Percentiles rank a stretch among this genome's conserved stretches.
Evolutionary conservation across 2,888 invertebrate genomes (phyloP).

Genomic region (Formica aserva): DNA sequence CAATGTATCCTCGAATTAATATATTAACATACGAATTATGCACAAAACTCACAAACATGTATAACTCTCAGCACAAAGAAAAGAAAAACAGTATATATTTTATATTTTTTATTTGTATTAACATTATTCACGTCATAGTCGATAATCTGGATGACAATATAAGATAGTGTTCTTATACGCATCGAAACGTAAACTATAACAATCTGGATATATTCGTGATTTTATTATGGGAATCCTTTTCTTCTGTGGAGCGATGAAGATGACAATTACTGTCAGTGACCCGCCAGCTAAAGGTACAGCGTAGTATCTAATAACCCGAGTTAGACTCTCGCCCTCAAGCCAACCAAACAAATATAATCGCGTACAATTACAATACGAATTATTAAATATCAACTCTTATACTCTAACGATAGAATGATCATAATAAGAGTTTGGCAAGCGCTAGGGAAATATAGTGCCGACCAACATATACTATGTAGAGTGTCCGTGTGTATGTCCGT

Average conservation of each 20-base stretch:
- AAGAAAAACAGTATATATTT: constrained; percentile 38
- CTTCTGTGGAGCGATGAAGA: constrained; percentile 31
- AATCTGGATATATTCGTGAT: constrained; percentile 52
- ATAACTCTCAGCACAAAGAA: constrained; percentile 50
- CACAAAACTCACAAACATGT: constrained; percentile 47
- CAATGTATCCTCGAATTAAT: constrained; percentile 44
- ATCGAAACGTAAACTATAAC: constrained; percentile 52
- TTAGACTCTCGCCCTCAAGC: constrained; percentile 86
- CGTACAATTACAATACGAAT: constrained; percentile 86
- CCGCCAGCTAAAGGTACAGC: constrained; percentile 85
- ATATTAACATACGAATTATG: constrained; percentile 36
- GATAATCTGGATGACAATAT: constrained; percentile 48
- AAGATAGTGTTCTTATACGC: constrained; percentile 2
- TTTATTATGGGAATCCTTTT: constrained; percentile 37
- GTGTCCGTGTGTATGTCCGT: constrained; percentile 36
- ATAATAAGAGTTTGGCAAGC: constrained; percentile 75
- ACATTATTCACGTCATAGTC: constrained; percentile 46
- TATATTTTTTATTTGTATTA: constrained; percentile 32
- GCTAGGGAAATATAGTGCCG: constrained; percentile 59
- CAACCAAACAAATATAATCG: constrained; percentile 86
- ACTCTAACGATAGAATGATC: constrained; percentile 85
- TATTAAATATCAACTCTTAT: constrained; percentile 86
- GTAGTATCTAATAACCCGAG: constrained; percentile 86
- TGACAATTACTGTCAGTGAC: constrained; percentile 59
- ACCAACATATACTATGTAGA: constrained; percentile 45